A percentile compares a stretch with the other conserved stretches of the same genome.
Evolutionary conservation across 92 coral and sea anemone species (phyloP).

Genomic region (Nematostella vectensis): DNA sequence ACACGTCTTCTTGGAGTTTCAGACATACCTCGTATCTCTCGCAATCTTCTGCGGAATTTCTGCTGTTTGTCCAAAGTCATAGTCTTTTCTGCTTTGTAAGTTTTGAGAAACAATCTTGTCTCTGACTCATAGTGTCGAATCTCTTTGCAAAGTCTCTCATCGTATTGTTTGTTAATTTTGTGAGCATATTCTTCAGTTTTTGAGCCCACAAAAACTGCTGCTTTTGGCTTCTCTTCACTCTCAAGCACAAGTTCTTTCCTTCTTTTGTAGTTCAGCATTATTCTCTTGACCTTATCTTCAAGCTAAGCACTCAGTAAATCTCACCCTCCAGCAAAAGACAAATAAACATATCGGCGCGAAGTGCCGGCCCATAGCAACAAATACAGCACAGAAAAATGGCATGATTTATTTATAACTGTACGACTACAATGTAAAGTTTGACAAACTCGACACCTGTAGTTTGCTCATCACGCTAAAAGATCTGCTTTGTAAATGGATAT

Average conservation of each 20-base stretch:
- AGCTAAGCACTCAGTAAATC: too few relatives aligned
- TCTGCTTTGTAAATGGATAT: too few relatives aligned
- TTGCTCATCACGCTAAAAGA: too few relatives aligned
- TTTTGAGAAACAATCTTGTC: slow-evolving; percentile 36
- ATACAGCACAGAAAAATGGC: not conserved
- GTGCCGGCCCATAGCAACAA: not conserved
- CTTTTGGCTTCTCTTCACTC: slow-evolving; percentile 7
- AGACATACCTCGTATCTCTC: slow-evolving; percentile 31
- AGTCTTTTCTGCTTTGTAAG: slow-evolving; percentile 22
- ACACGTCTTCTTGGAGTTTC: not conserved
- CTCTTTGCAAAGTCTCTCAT: slow-evolving; percentile 30
- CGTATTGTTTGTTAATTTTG: slow-evolving; percentile 40
- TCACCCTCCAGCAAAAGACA: too few relatives aligned
- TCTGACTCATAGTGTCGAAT: slow-evolving; percentile 35
- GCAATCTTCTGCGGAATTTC: slow-evolving; percentile 20
- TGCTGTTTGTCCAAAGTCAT: slow-evolving; percentile 28
- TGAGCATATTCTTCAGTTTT: slow-evolving; percentile 36
- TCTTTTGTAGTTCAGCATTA: too few relatives aligned
- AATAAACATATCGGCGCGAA: too few relatives aligned
- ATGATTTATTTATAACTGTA: not conserved
- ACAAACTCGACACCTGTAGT: too few relatives aligned
- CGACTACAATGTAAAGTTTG: too few relatives aligned
- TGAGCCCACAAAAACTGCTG: slow-evolving; percentile 29
- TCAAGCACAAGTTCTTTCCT: too few relatives aligned
- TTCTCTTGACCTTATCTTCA: too few relatives aligned